Base-by-base conservation (phyloP, 2,113 vertebrate genomes). In the Recurvirostra avosetta region DNA sequence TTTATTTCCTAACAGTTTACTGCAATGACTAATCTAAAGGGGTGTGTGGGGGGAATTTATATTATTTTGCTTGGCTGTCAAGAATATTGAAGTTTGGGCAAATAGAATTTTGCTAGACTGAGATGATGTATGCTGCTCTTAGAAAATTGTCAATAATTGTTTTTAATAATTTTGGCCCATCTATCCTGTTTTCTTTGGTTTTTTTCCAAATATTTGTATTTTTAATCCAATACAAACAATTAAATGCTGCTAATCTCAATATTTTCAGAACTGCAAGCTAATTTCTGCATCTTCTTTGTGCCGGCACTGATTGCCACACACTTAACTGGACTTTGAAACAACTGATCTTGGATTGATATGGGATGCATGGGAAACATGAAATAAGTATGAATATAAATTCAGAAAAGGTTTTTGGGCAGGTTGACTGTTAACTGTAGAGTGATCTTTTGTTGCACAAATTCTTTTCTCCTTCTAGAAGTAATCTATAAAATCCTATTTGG, bases 301-400 rank as follows among this genome's bases (percentile, higher is more conserved):
- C 12, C 14, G 1, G 0, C 6, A 6, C 12, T 61, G 15, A 20
- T 70, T 32, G 2, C 18, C 7, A 56, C 3, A 11, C 5, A 5
- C 73, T 61, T 81, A 43, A n/a, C 20, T 53, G 59, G 66, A 61
- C 36, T 90, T 21, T 45, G 26, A 77, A 82, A n/a, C 3, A 80
- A 25, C 8, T 83, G 19, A 26, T 27, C 8, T 56, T 83, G 15
- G 70, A 9, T 59, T 81, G 18, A 43, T 52, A 47, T 23, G 58
- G 52, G 38, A 47, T 74, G 12, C n/a, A 20, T 22, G 45, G 38
- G n/a, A 88, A 83, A 52, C 16, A 11, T 38, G 14, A 76, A 73
- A n/a, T 76, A 74, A 68, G 8, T 40, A 47, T 15, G n/a, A 15
- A 38, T 40, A 7, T 27, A 63, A 94, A 55, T 47, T 58, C 1